Percentiles rank a stretch among this genome's conserved stretches.
phyloP scores from a whole-genome alignment of 1,140 invertebrate genomes.

The Stegodyphus mimosarum region DNA sequence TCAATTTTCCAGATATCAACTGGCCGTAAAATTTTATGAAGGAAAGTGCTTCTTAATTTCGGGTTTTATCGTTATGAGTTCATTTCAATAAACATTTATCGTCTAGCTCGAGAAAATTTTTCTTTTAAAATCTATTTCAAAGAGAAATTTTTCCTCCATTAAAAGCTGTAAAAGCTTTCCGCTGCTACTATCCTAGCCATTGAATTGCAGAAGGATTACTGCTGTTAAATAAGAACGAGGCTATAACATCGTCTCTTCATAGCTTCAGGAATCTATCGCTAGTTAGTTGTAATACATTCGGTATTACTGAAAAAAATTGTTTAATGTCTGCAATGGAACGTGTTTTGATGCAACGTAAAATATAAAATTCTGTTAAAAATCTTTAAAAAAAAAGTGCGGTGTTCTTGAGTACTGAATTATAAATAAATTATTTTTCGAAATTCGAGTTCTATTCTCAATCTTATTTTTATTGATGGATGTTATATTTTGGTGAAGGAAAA shows the following conservation, averaged over 20 bases:
- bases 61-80: slow-evolving; percentile 44
- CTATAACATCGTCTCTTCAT: slow-evolving; percentile 20
- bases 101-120: slow-evolving; percentile 6
- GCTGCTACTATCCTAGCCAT: slow-evolving; percentile 3
- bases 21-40: slow-evolving; percentile 29
- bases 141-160: neutral
- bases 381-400: too few relatives aligned
- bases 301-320: too few relatives aligned
- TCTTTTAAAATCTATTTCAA: neutral
- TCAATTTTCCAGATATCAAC: slow-evolving; percentile 32
- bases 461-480: too few relatives aligned
- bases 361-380: too few relatives aligned
- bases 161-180: slow-evolving; percentile 38
- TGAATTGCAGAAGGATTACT: slow-evolving; percentile 29
- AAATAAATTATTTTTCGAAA: too few relatives aligned
- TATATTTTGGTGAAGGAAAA: too few relatives aligned
- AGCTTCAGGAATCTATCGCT: too few relatives aligned
- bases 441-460: too few relatives aligned
- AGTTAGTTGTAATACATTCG: too few relatives aligned
- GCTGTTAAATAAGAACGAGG: slow-evolving; percentile 47
- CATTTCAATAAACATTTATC: slow-evolving; percentile 50
- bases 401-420: too few relatives aligned
- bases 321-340: too few relatives aligned
- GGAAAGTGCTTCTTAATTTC: slow-evolving; percentile 3
- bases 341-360: too few relatives aligned